Evolutionary conservation across 2,888 invertebrate genomes (phyloP).

Genomic region (Mythimna ferrago): DNA sequence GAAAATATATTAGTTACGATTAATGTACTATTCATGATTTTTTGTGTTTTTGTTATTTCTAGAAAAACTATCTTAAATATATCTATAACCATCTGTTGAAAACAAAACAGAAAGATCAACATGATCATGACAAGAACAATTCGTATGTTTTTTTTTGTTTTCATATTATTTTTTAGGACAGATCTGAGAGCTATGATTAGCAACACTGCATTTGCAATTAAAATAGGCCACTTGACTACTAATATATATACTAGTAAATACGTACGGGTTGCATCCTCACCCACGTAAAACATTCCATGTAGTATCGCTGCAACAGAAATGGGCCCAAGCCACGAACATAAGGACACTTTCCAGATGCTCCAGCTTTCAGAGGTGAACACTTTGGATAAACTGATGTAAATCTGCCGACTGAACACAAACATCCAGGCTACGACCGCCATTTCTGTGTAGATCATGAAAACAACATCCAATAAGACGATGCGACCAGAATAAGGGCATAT

Average conservation of each 20-base stretch:
- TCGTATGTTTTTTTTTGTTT: slow-evolving; percentile 69
- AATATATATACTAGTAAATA: slow-evolving; percentile 71
- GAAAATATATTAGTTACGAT: slow-evolving; percentile 70
- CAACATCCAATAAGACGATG: slow-evolving; percentile 64
- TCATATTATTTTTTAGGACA: slow-evolving; percentile 74
- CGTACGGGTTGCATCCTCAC: slow-evolving; percentile 46
- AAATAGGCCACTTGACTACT: slow-evolving; percentile 81
- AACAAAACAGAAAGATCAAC: slow-evolving; percentile 80
- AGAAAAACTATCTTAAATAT: slow-evolving; percentile 74
- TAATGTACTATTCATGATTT: slow-evolving; percentile 50
- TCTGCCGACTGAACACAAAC: slow-evolving; percentile 81
- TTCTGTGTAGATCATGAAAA: slow-evolving; percentile 77
- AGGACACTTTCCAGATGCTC: slow-evolving; percentile 73
- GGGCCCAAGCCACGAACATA: slow-evolving; percentile 77
- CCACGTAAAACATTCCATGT: slow-evolving; percentile 54
- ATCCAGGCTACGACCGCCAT: slow-evolving; percentile 80
- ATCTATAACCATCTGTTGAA: slow-evolving; percentile 81
- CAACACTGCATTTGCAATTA: slow-evolving; percentile 76
- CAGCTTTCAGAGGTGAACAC: slow-evolving; percentile 71
- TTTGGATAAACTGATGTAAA: slow-evolving; percentile 81
- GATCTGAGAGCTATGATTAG: slow-evolving; percentile 75
- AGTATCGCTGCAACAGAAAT: slow-evolving; percentile 62
- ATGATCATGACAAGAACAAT: slow-evolving; percentile 78
- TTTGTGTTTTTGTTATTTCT: slow-evolving; percentile 47
- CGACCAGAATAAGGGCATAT: slow-evolving; percentile 40